Base-by-base conservation (phyloP, 2,888 invertebrate genomes). In the Scotopteryx bipunctaria region DNA sequence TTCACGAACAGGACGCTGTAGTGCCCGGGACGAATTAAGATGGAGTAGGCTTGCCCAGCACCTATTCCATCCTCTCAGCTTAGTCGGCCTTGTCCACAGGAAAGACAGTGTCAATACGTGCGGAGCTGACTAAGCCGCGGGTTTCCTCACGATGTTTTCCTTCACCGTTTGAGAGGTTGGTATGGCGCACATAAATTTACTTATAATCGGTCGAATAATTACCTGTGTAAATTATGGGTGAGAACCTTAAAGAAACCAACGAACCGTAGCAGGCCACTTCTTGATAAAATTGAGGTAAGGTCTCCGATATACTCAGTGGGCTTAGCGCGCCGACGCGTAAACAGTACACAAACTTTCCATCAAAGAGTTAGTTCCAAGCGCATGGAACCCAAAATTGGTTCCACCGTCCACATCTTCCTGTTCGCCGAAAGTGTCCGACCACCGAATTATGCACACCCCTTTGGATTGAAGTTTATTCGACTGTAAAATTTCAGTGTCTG, bases 401-500 rank as follows among this genome's bases (percentile, higher is more conserved):
- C 21, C 37, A 50, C 49, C 31, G 37, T 37, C 27, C 37, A 43
- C 42, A 37, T 42, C 53, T 43, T 48, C 43, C 46, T 23, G 21
- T 40, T 19, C 29, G 13, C 17, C 29, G 52, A 52, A 58, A 57
- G 57, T 55, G 52, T 57, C 47, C 55, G 42, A 52, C 55, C 43
- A 40, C 47, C 51, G 45, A 54, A 56, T 59, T 62, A 57, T 56
- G 59, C 54, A 59, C 59, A 57, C 59, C 52, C 38, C 41, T 57
- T 50, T 50, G 62, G 54, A 57, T 55, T 49, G 41, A 47, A 46
- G 61, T 52, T 57, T 54, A 62, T 49, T 62, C 54, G 54, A 42
- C 59, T 57, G 59, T 62, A 57, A 57, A 62, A 62, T 59, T 56
- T 59, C 55, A 54, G 49, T 45, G 46, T 8, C 37, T n/a, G 38